Conservation (phyloP, 1,140 invertebrate species). For the Hyposmocoma kahamanoa region DNA sequence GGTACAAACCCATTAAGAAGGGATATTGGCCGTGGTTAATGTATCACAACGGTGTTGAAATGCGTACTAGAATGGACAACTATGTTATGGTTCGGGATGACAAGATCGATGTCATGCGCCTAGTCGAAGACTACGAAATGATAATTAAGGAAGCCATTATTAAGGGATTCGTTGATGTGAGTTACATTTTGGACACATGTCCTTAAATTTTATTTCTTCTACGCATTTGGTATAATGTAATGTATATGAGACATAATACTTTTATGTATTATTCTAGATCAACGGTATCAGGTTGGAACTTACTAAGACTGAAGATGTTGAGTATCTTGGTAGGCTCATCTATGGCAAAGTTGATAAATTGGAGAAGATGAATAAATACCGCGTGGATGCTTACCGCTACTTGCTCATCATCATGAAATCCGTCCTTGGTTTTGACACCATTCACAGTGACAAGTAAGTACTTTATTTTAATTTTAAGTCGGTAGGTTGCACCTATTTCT, state of each 20-base stretch:
- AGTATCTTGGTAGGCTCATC: constrained; percentile 49
- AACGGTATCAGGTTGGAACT: constrained; percentile 48
- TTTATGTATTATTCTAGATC: constrained; percentile 46
- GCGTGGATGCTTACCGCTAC: constrained; percentile 52
- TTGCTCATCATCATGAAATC: constrained; percentile 55
- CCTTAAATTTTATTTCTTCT: not conserved
- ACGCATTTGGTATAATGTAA: not conserved
- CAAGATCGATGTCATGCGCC: constrained; percentile 63
- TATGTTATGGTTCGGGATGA: constrained; percentile 67
- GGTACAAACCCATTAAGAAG: constrained; percentile 68
- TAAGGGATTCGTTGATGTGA: constrained; percentile 75
- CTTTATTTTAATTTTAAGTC: not conserved
- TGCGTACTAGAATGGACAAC: constrained; percentile 76
- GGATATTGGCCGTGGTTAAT: constrained; percentile 78
- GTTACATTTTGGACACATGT: no score
- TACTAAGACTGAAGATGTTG: constrained; percentile 46
- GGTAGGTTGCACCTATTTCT: not conserved
- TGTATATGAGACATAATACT: not conserved
- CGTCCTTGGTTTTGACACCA: constrained; percentile 44
- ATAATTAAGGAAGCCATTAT: constrained; percentile 80
- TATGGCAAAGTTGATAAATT: constrained; percentile 48
- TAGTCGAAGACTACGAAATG: constrained; percentile 73
- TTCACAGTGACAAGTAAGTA: constrained; percentile 50
- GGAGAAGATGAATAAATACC: constrained; percentile 20
- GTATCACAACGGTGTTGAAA: constrained; percentile 77